Evolutionary conservation across 2,888 invertebrate genomes (phyloP).

Genomic region (Drosophila acutilabella): DNA sequence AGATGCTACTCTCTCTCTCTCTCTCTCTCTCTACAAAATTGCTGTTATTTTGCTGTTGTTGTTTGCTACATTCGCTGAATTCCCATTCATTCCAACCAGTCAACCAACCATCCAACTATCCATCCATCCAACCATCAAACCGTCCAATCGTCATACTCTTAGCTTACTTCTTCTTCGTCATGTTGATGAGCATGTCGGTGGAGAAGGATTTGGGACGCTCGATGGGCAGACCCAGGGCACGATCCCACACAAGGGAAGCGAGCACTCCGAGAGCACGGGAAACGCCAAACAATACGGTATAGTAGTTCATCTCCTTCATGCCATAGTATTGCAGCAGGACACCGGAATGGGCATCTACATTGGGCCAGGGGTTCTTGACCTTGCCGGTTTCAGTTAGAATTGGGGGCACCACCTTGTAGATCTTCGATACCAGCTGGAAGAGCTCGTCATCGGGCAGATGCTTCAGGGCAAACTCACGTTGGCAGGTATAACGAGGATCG

Average conservation of each 20-base stretch:
- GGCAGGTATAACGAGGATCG: conserved; percentile 92
- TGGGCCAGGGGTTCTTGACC: conserved; percentile 97
- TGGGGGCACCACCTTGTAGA: conserved; percentile 94
- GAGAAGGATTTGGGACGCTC: conserved; percentile 94
- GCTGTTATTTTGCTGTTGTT: too few relatives aligned
- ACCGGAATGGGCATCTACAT: conserved; percentile 96
- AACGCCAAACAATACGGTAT: conserved; percentile 95
- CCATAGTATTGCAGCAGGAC: conserved; percentile 93
- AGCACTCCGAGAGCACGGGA: conserved; percentile 93
- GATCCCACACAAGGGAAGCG: conserved; percentile 92
- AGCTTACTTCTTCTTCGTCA: conserved; percentile 82
- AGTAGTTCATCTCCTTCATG: conserved; percentile 95
- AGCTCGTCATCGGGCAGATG: conserved; percentile 93
- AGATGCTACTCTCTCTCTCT: conserved; percentile 3
- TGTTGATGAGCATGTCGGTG: conserved; percentile 86
- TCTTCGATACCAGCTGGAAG: conserved; percentile 91
- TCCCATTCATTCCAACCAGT: neutral
- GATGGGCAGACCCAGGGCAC: conserved; percentile 92
- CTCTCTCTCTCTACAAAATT: too few relatives aligned
- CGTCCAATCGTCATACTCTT: conserved; percentile 13
- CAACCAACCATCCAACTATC: conserved; percentile 1
- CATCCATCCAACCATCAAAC: conserved; percentile 15
- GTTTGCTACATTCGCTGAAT: neutral
- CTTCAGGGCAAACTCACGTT: conserved; percentile 94
- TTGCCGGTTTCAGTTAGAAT: conserved; percentile 93